These are phyloP conservation scores for Tetramorium simillimum DNA, from an alignment of 1,140 invertebrate species.

Conservation along the genomic window DNA sequence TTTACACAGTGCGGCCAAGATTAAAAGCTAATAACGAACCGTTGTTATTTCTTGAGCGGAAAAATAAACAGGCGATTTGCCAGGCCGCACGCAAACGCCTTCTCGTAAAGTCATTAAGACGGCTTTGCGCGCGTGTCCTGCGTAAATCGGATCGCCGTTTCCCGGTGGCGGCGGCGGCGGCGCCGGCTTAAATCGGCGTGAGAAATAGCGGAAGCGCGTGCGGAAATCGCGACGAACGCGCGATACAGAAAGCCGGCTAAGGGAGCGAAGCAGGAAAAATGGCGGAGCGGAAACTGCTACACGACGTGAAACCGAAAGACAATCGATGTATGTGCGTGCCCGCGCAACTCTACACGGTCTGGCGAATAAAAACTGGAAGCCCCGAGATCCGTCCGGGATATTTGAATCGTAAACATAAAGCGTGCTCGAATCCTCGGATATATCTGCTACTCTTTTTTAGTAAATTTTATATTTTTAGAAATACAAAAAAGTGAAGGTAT, in stretches of 20 bases:
- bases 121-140: constrained; percentile 27
- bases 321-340: constrained; percentile 39
- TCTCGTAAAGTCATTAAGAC: constrained; percentile 51
- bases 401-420: constrained; percentile 1
- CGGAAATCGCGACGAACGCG: constrained; percentile 42
- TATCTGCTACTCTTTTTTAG: background rate
- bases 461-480: constrained; percentile 12
- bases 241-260: background rate
- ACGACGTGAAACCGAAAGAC: constrained; percentile 34
- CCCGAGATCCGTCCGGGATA: background rate
- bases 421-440: background rate
- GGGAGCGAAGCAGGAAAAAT: constrained; percentile 27
- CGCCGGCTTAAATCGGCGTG: constrained; percentile 10
- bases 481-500: background rate
- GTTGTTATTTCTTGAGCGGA: background rate
- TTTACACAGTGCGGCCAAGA: background rate
- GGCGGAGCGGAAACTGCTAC: constrained; percentile 3
- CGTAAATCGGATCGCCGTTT: constrained; percentile 46
- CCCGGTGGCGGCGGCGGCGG: background rate
- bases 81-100: background rate
- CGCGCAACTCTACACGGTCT: constrained; percentile 22
- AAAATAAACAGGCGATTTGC: constrained; percentile 17
- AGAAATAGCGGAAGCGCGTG: constrained; percentile 39
- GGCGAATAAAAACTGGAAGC: constrained; percentile 6
- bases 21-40: constrained; percentile 19